Conservation (phyloP, 2,113 vertebrate genomes). For the Erythrocercus mccallii region DNA sequence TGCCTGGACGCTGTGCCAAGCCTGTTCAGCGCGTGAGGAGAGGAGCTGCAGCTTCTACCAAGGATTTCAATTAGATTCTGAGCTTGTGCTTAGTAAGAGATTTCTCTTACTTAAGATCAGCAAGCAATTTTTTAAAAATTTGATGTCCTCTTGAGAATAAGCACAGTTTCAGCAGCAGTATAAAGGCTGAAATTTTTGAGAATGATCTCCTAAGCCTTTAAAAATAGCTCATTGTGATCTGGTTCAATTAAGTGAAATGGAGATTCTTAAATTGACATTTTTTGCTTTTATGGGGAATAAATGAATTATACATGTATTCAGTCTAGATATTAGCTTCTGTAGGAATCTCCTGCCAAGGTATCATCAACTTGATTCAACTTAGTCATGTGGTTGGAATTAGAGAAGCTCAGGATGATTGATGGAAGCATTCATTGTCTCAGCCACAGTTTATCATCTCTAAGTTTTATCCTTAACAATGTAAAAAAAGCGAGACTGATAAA, state of each 20-base stretch:
- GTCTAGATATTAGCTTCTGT: background rate
- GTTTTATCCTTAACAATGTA: conserved; percentile 5
- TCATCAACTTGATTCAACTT: conserved; percentile 33
- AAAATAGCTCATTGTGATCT: background rate
- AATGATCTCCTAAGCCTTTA: background rate
- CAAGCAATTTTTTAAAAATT: background rate
- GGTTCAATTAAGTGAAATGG: background rate
- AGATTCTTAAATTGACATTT: background rate
- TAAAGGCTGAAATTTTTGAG: background rate
- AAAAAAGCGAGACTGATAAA: background rate
- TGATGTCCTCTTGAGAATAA: background rate
- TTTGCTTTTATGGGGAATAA: conserved; percentile 4
- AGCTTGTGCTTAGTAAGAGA: background rate
- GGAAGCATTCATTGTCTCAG: conserved; percentile 3
- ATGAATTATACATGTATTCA: background rate
- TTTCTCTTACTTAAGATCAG: background rate
- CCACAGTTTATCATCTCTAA: background rate
- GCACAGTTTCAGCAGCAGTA: background rate
- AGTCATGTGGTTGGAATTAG: background rate
- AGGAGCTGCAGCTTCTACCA: background rate
- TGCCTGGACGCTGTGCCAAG: conserved; percentile 81
- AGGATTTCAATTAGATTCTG: conserved; percentile 27
- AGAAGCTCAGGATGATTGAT: background rate
- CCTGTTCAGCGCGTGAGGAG: conserved; percentile 31
- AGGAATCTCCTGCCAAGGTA: background rate